phyloP scores from a whole-genome alignment of 2,113 vertebrate genomes.

The Aleadryas rufinucha region DNA sequence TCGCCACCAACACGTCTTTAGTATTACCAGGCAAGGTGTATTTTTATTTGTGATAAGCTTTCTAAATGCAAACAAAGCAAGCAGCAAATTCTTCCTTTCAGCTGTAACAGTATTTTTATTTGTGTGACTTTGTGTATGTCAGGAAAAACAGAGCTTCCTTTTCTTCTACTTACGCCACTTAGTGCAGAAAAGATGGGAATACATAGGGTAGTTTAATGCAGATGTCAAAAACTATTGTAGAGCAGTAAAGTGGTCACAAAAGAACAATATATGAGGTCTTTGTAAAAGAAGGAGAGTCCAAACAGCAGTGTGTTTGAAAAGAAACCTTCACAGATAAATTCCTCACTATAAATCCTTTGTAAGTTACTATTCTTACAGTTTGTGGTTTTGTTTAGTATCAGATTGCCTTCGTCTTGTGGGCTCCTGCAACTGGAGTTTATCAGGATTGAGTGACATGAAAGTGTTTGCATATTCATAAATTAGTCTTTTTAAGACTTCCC shows the following conservation, averaged over 20 bases:
- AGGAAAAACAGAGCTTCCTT: neutral
- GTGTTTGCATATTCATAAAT: slow-evolving; percentile 38
- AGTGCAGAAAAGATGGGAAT: neutral
- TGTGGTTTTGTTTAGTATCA: slow-evolving; percentile 10
- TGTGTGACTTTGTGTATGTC: neutral
- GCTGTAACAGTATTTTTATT: neutral
- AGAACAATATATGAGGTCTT: neutral
- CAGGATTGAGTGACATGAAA: neutral
- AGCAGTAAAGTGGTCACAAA: neutral
- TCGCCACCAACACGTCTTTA: accelerated
- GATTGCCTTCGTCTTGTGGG: neutral
- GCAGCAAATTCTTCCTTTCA: neutral
- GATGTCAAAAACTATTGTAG: neutral
- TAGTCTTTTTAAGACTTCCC: slow-evolving; percentile 32
- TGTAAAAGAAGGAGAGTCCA: neutral
- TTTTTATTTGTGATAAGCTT: neutral
- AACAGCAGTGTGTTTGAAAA: neutral
- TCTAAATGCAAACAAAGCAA: neutral
- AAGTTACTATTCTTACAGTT: neutral
- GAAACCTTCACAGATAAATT: neutral
- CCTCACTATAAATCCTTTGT: neutral
- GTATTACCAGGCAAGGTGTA: neutral
- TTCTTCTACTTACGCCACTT: neutral
- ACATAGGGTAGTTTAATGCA: neutral
- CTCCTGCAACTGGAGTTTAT: neutral